Conservation (phyloP, 2,888 invertebrate species). For the Himalopsyche kuldschensis region DNA sequence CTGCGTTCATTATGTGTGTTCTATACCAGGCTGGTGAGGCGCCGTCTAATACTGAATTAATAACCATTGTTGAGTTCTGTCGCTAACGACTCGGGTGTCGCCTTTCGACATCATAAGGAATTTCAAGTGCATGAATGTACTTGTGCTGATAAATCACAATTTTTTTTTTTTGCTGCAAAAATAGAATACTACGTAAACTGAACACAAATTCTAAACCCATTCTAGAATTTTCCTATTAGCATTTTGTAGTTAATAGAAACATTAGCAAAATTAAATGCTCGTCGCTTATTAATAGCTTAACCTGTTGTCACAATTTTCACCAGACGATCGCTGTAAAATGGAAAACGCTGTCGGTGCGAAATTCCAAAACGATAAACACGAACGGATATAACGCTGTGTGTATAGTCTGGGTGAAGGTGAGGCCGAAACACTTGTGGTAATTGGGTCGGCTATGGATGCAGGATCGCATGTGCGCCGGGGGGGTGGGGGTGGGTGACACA, state of each 20-base stretch:
- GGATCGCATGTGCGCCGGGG: neutral
- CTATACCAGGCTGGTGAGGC: too few relatives aligned
- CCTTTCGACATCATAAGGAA: too few relatives aligned
- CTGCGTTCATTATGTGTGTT: too few relatives aligned
- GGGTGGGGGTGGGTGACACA: neutral
- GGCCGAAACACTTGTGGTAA: neutral
- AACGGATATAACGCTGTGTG: neutral
- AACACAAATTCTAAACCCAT: too few relatives aligned
- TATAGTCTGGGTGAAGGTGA: neutral
- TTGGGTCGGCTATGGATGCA: neutral
- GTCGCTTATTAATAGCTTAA: neutral
- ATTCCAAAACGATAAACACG: neutral
- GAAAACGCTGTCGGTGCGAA: neutral
- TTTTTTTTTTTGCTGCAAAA: too few relatives aligned
- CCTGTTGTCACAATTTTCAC: neutral
- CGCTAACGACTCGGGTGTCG: too few relatives aligned
- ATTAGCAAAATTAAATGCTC: neutral
- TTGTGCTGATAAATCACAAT: too few relatives aligned
- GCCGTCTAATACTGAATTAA: too few relatives aligned
- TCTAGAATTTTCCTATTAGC: too few relatives aligned
- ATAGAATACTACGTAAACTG: too few relatives aligned
- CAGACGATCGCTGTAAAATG: neutral
- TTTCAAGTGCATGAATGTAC: too few relatives aligned
- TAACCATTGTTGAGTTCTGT: too few relatives aligned
- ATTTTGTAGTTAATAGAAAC: neutral